Evolutionary conservation across 2,113 vertebrate species (phyloP).

Genomic region (Varanus komodoensis): DNA sequence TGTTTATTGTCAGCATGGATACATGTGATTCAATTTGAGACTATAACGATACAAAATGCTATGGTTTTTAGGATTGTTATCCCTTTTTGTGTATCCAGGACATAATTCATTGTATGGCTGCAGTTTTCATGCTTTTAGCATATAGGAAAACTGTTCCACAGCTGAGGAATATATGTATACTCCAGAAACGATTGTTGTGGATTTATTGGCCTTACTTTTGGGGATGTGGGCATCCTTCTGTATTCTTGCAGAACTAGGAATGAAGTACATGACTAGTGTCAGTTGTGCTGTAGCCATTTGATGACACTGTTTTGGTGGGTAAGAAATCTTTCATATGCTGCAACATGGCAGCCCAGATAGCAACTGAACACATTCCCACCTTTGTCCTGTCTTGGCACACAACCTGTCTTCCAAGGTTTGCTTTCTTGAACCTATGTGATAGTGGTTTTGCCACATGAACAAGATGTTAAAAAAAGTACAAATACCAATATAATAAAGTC

Average conservation of each 20-base stretch:
- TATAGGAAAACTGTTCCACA: background rate
- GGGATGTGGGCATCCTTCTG: background rate
- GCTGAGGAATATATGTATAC: background rate
- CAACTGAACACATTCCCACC: background rate
- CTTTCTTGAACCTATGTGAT: background rate
- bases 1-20: background rate
- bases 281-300: background rate
- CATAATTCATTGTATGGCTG: background rate
- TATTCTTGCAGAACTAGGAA: background rate
- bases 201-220: background rate
- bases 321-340: background rate
- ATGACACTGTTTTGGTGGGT: background rate
- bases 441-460: background rate
- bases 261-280: background rate
- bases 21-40: background rate
- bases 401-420: background rate
- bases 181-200: background rate
- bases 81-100: background rate
- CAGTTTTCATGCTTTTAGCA: background rate
- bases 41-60: background rate
- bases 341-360: background rate
- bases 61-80: background rate
- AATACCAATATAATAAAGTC: background rate
- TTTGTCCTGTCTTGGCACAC: background rate
- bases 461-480: background rate